These are phyloP conservation scores for Hyperoplus immaculatus DNA, from an alignment of 2,797 vertebrate species.

Conservation along the genomic window DNA sequence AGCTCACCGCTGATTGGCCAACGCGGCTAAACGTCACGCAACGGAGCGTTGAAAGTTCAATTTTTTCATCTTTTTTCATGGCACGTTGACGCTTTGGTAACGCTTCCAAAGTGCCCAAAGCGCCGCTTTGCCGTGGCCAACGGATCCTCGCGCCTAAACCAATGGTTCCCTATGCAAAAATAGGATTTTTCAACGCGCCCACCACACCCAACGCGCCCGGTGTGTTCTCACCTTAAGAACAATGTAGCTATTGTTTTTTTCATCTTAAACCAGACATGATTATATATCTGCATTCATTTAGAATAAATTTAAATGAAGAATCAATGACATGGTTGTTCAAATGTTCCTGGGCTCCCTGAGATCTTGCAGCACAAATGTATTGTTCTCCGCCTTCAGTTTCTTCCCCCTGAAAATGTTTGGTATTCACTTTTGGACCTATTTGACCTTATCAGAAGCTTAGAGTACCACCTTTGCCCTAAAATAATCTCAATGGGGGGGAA, in stretches of 20 bases:
- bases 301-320: slow-evolving; percentile 12
- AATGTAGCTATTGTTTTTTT: background rate
- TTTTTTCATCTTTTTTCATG: too few species aligned
- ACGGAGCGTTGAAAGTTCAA: too few species aligned
- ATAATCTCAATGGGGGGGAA: background rate
- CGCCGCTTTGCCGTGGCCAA: too few species aligned
- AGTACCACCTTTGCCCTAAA: slow-evolving; percentile 17
- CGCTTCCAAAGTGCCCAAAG: too few species aligned
- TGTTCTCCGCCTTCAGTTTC: slow-evolving; percentile 29
- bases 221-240: too few species aligned
- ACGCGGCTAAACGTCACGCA: too few species aligned
- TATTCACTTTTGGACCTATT: slow-evolving; percentile 15
- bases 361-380: slow-evolving; percentile 40
- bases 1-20: too few species aligned
- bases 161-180: too few species aligned
- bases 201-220: too few species aligned
- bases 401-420: slow-evolving; percentile 17
- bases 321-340: slow-evolving; percentile 29
- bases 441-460: slow-evolving; percentile 27
- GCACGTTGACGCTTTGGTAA: too few species aligned
- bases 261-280: background rate
- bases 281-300: background rate
- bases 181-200: too few species aligned
- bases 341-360: slow-evolving; percentile 33
- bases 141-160: too few species aligned